Conservation (phyloP, 2,797 vertebrate species). For the Dendrocincla tyrannina region DNA sequence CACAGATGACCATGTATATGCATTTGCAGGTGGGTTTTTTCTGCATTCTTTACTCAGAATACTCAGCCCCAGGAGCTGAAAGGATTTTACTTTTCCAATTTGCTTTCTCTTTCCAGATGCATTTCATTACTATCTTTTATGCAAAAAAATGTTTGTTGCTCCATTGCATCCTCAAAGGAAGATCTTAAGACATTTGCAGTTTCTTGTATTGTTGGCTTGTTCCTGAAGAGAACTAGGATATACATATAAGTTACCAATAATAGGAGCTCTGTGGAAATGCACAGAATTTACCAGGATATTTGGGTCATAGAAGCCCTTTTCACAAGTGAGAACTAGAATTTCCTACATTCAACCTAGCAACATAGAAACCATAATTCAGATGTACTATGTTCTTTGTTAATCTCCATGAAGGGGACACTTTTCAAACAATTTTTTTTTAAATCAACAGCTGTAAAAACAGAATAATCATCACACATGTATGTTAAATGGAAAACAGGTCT, state of each 20-base stretch:
- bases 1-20: not conserved
- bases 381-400: not conserved
- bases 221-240: not conserved
- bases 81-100: not conserved
- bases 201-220: not conserved
- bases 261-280: not conserved
- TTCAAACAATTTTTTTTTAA: not conserved
- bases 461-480: not conserved
- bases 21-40: not conserved
- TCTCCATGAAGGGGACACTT: not conserved
- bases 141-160: not conserved
- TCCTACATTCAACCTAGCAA: not conserved
- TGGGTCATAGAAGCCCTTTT: not conserved
- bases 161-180: not conserved
- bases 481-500: not conserved
- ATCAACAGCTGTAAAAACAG: not conserved
- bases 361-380: not conserved
- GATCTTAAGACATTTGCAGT: not conserved
- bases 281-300: not conserved
- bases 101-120: not conserved
- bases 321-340: not conserved
- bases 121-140: not conserved
- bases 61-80: not conserved
- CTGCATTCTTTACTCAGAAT: not conserved
- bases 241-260: not conserved